phyloP scores from a whole-genome alignment of 2,113 vertebrate genomes.

The Meles meles region DNA sequence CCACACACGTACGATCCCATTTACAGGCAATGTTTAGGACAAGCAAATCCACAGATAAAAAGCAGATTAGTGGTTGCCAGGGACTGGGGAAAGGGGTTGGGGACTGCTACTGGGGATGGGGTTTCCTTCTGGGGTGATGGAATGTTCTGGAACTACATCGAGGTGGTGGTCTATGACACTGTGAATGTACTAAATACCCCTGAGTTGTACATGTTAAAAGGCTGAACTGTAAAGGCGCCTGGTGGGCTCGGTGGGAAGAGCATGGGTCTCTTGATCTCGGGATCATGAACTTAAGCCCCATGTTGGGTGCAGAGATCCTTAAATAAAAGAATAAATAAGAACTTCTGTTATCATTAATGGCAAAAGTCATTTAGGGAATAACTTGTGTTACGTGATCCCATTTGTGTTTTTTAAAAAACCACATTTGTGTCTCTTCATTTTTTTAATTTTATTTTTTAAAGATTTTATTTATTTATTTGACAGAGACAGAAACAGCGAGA shows the following conservation, averaged over 20 bases:
- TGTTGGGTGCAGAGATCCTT: neutral
- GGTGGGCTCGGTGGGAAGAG: neutral
- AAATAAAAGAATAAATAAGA: neutral
- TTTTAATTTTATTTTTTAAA: no score
- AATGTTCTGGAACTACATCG: neutral
- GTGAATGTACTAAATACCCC: neutral
- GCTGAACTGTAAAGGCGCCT: neutral
- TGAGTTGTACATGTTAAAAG: neutral
- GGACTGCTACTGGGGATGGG: neutral
- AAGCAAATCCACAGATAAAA: neutral
- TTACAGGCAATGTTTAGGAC: neutral
- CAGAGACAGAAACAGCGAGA: no score
- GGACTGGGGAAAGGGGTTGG: neutral
- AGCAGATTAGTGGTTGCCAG: neutral
- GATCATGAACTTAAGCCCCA: neutral
- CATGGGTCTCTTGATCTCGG: neutral
- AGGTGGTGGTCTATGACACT: neutral
- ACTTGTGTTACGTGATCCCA: neutral
- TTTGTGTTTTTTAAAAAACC: neutral
- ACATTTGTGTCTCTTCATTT: no score
- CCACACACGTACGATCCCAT: accelerated
- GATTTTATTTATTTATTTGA: no score
- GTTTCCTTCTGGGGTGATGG: neutral
- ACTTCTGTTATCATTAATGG: neutral
- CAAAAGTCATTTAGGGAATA: neutral